phyloP scores from a whole-genome alignment of 2,797 vertebrate genomes.

The Parotocinclus haroldoi region DNA sequence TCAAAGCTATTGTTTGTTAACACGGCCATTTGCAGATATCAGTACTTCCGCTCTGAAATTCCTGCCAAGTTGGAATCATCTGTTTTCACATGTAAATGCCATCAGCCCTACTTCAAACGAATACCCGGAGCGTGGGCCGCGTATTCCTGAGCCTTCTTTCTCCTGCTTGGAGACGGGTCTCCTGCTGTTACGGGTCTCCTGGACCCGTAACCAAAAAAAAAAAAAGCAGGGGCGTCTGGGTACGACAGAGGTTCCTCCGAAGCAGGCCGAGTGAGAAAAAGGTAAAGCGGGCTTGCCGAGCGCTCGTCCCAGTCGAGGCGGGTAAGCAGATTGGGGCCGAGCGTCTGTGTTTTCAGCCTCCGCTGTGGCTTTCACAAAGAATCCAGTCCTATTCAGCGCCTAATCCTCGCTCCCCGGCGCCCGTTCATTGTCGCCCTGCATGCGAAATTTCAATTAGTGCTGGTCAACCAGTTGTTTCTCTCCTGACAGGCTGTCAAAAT shows the following conservation, averaged over 20 bases:
- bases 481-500: constrained; percentile 65
- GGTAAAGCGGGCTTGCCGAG: constrained; percentile 67
- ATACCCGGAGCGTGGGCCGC: constrained; percentile 50
- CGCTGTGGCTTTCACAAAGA: constrained; percentile 80
- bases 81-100: constrained; percentile 71
- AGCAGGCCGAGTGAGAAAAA: constrained; percentile 69
- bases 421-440: constrained; percentile 77
- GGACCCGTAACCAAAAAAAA: constrained; percentile 61
- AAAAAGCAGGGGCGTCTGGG: constrained; percentile 33
- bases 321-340: constrained; percentile 73
- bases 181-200: too few species aligned
- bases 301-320: constrained; percentile 55
- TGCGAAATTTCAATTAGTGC: constrained; percentile 84
- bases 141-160: constrained; percentile 52
- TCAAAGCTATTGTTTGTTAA: constrained; percentile 50
- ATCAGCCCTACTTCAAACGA: constrained; percentile 51
- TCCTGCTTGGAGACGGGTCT: too few species aligned
- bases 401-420: constrained; percentile 76
- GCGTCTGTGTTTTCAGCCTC: constrained; percentile 55
- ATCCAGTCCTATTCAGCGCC: constrained; percentile 75
- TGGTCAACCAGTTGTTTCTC: constrained; percentile 81
- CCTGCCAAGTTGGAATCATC: constrained; percentile 64
- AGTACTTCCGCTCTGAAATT: constrained; percentile 59
- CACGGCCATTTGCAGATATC: constrained; percentile 50
- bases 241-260: constrained; percentile 45